These are phyloP conservation scores for Sciurus carolinensis DNA, from an alignment of 2,797 vertebrate genomes.

Conservation along the genomic window DNA sequence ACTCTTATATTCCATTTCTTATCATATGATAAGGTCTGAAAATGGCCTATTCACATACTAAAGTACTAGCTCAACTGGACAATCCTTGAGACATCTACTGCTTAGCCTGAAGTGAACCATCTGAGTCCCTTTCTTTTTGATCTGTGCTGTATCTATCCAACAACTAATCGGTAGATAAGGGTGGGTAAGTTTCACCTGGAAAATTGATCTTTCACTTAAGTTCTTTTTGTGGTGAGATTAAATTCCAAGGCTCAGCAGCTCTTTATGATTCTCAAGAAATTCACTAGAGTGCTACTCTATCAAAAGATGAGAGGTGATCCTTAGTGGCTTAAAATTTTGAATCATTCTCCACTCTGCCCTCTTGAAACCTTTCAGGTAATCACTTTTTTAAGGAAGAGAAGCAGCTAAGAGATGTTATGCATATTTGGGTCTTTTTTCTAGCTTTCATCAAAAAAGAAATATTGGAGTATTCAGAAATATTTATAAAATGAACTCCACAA, in stretches of 20 bases:
- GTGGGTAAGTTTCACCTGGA: background rate
- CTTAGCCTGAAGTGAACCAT: background rate
- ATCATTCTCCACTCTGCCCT: background rate
- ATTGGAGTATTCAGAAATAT: background rate
- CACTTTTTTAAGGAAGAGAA: background rate
- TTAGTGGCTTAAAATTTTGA: constrained; percentile 46
- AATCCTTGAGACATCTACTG: background rate
- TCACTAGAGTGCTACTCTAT: background rate
- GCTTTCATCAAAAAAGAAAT: background rate
- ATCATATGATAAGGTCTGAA: background rate
- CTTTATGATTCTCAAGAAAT: constrained; percentile 39
- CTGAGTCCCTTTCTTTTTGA: background rate
- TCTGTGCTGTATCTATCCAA: background rate
- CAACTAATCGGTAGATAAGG: background rate
- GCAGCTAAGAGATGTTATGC: background rate
- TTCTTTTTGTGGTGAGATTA: background rate
- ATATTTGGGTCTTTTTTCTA: background rate
- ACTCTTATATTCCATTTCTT: background rate
- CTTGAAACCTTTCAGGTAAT: background rate
- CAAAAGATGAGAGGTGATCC: background rate
- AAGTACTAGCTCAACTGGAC: background rate
- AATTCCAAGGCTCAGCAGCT: background rate
- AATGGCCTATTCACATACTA: too few species aligned
- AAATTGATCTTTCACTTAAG: constrained; percentile 44
- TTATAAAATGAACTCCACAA: background rate